phyloP scores from a whole-genome alignment of 2,113 vertebrate genomes.

The Egretta garzetta region DNA sequence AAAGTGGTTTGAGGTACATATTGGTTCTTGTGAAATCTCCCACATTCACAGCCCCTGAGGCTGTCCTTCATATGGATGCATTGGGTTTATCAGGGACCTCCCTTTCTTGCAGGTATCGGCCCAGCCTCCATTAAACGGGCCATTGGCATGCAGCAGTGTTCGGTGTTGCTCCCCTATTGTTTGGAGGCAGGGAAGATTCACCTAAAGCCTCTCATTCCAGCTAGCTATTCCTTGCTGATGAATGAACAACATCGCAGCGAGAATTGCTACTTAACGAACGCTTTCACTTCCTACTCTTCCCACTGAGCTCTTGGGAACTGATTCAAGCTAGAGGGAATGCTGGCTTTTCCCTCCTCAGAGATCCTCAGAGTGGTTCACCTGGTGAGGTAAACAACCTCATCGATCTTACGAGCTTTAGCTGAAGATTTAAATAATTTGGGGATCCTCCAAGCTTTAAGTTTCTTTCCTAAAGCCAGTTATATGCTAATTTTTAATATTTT shows the following conservation, averaged over 20 bases:
- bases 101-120: neutral
- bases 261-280: neutral
- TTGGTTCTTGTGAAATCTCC: neutral
- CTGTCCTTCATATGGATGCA: neutral
- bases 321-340: neutral
- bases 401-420: neutral
- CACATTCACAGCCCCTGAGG: accelerated
- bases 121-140: neutral
- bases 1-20: neutral
- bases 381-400: neutral
- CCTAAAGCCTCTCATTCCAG: neutral
- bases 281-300: neutral
- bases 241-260: neutral
- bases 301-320: neutral
- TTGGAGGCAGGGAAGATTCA: neutral
- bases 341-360: neutral
- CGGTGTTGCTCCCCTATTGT: neutral
- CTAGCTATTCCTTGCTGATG: neutral
- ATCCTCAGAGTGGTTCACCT: neutral
- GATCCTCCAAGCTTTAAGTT: neutral
- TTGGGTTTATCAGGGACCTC: neutral
- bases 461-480: neutral
- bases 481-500: neutral
- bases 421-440: neutral
- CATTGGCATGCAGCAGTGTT: accelerated